Conservation (phyloP, 2,888 invertebrate species). For the Plagodis pulveraria region DNA sequence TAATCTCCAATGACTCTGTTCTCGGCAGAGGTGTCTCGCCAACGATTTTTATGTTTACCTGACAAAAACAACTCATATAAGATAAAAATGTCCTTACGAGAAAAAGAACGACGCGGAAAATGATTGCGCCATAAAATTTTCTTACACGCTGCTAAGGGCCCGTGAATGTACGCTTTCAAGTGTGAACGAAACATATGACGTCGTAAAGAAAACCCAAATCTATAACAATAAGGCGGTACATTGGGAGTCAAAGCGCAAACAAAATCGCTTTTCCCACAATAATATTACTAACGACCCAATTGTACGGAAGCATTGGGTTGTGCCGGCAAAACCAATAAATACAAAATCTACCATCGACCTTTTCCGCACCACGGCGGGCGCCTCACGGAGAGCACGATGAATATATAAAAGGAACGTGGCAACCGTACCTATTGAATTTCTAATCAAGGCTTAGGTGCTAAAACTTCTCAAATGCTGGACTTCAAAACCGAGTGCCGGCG, state of each 20-base stretch:
- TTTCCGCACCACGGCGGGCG: slow-evolving; percentile 58
- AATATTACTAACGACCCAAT: slow-evolving; percentile 84
- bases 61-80: slow-evolving; percentile 50
- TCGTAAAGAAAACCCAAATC: slow-evolving; percentile 74
- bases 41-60: slow-evolving; percentile 86
- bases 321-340: slow-evolving; percentile 81
- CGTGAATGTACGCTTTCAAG: slow-evolving; percentile 65
- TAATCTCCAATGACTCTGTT: slow-evolving; percentile 88
- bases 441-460: slow-evolving; percentile 62
- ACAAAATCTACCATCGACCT: slow-evolving; percentile 75
- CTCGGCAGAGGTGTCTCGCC: slow-evolving; percentile 83
- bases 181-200: slow-evolving; percentile 67
- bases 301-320: slow-evolving; percentile 78
- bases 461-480: slow-evolving; percentile 55
- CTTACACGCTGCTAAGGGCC: slow-evolving; percentile 59
- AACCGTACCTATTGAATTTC: slow-evolving; percentile 66
- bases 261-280: slow-evolving; percentile 81
- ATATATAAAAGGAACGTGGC: slow-evolving; percentile 68
- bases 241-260: slow-evolving; percentile 81
- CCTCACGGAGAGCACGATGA: slow-evolving; percentile 59
- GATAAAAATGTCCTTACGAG: slow-evolving; percentile 47
- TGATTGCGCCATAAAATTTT: slow-evolving; percentile 61
- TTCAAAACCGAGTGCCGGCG: slow-evolving; percentile 41
- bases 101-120: slow-evolving; percentile 55
- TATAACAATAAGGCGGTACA: slow-evolving; percentile 77